These are phyloP conservation scores for Oasisia sp. DNA, from an alignment of 2,888 invertebrate species.

Conservation along the genomic window DNA sequence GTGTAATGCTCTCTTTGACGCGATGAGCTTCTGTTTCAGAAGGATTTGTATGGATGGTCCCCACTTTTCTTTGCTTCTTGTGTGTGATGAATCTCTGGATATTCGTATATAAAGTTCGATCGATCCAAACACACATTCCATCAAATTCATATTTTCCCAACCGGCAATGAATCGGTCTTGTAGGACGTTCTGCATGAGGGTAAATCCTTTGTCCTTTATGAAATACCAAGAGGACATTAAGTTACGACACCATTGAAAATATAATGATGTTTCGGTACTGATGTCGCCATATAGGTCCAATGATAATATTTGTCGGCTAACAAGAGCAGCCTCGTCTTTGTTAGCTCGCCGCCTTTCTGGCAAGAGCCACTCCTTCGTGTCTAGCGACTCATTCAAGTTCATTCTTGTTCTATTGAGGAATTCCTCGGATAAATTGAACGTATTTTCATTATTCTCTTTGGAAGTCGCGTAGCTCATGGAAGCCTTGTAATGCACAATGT, in stretches of 20 bases:
- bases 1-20: not conserved
- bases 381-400: not conserved
- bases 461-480: not conserved
- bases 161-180: not conserved
- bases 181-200: not conserved
- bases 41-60: not conserved
- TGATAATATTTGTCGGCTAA: not conserved
- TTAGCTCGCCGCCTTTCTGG: not conserved
- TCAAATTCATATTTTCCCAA: not conserved
- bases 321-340: not conserved
- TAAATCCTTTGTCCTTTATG: not conserved
- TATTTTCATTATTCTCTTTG: not conserved
- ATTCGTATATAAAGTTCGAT: not conserved
- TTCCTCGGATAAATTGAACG: not conserved
- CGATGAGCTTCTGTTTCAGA: not conserved
- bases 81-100: not conserved
- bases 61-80: not conserved
- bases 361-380: not conserved
- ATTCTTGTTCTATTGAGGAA: not conserved
- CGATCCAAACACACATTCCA: not conserved
- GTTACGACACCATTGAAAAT: not conserved
- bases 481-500: not conserved
- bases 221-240: not conserved
- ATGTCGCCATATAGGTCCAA: no score
- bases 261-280: no score